Conservation (phyloP, 2,113 vertebrate genomes). For the Lichenostomus cassidix region DNA sequence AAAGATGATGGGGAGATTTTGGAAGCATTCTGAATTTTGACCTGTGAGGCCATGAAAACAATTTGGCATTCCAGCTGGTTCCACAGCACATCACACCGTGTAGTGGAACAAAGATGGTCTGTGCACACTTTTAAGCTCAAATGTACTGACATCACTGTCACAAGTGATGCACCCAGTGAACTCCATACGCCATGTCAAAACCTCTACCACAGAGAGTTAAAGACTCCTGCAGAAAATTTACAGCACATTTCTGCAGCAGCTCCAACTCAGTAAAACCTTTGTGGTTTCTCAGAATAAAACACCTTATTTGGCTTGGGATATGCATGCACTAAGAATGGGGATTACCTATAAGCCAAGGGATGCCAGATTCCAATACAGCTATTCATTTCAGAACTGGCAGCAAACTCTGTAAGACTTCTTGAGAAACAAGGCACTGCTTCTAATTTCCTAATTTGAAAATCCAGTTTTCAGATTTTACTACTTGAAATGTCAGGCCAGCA, state of each 20-base stretch:
- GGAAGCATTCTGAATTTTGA: neutral
- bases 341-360: neutral
- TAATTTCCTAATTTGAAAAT: neutral
- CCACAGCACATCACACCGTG: rapidly evolving
- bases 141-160: neutral
- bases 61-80: neutral
- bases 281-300: neutral
- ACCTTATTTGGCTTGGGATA: neutral
- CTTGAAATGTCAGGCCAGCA: neutral
- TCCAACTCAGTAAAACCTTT: neutral
- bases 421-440: neutral
- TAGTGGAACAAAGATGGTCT: neutral
- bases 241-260: neutral
- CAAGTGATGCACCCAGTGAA: neutral
- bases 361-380: neutral
- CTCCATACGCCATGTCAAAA: neutral
- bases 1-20: neutral
- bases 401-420: neutral
- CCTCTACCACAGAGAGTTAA: neutral
- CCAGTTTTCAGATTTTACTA: conserved; percentile 1
- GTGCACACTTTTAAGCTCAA: neutral
- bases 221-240: neutral
- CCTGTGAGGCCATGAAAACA: neutral
- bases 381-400: conserved; percentile 20
- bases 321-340: neutral